Conservation (phyloP, 2,888 invertebrate genomes). For the Heliconius sara region DNA sequence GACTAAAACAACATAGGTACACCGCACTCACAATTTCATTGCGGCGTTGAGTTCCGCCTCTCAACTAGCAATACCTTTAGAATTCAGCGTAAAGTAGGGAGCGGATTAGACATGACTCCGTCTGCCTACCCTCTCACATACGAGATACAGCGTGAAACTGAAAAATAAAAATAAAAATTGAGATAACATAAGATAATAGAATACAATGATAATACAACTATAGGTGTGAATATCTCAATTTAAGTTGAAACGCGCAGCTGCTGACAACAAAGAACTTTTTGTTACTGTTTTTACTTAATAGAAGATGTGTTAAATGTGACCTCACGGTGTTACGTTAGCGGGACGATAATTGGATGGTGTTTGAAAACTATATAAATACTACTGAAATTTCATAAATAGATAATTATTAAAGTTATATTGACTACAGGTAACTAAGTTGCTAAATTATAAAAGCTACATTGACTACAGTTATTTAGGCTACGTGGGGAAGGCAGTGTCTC, state of each 20-base stretch:
- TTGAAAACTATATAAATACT: conserved; percentile 42
- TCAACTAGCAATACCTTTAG: too few relatives aligned
- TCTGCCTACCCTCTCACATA: too few relatives aligned
- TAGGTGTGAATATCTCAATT: conserved; percentile 56
- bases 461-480: too few relatives aligned
- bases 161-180: conserved; percentile 1
- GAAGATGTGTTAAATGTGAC: conserved; percentile 54
- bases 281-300: conserved; percentile 54
- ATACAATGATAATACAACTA: conserved; percentile 30
- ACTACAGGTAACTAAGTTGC: not conserved
- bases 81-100: too few relatives aligned
- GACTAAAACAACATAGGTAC: not conserved
- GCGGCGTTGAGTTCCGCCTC: too few relatives aligned
- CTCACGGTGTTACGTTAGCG: conserved; percentile 53
- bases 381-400: conserved; percentile 9
- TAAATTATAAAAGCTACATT: not conserved
- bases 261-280: conserved; percentile 55
- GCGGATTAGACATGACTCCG: too few relatives aligned
- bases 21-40: not conserved
- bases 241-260: conserved; percentile 51
- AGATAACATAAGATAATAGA: conserved; percentile 10
- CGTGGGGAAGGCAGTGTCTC: too few relatives aligned
- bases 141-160: too few relatives aligned
- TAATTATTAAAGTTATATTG: not conserved
- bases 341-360: conserved; percentile 55